Evolutionary conservation across 2,797 vertebrate species (phyloP).

Genomic region (Discoglossus pictus): DNA sequence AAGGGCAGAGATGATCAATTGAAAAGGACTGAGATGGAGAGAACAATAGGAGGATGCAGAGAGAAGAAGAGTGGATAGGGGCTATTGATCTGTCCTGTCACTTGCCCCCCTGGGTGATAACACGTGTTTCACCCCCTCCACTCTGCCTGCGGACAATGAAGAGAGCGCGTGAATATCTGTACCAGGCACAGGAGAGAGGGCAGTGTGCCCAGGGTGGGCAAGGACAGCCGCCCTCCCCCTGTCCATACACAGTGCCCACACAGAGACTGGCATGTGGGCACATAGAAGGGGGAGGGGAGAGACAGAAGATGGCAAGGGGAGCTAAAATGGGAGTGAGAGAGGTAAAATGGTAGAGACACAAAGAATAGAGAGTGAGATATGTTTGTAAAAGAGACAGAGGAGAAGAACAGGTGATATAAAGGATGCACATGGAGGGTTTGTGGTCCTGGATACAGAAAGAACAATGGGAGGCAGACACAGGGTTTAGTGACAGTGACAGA

Average conservation of each 20-base stretch:
- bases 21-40: not conserved
- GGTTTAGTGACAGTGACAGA: too few relatives aligned
- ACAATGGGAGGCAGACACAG: too few relatives aligned
- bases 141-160: not conserved
- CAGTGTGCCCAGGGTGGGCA: not conserved
- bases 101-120: not conserved
- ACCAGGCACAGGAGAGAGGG: constrained; percentile 5
- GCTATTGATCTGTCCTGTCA: constrained; percentile 1
- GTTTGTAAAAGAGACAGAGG: too few relatives aligned
- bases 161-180: constrained; percentile 13
- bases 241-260: not conserved
- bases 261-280: not conserved
- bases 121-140: not conserved
- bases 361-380: not conserved
- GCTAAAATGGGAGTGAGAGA: too few relatives aligned
- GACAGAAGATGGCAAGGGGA: too few relatives aligned
- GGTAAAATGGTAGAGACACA: not conserved
- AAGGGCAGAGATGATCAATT: constrained; percentile 15
- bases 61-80: not conserved
- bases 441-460: too few relatives aligned
- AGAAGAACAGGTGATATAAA: too few relatives aligned
- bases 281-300: too few relatives aligned
- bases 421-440: too few relatives aligned
- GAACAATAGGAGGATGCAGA: not conserved
- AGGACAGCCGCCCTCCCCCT: not conserved